A percentile compares a stretch with the other conserved stretches of the same genome.
These are phyloP conservation scores for Pseudolaguvia tuberculata DNA, from an alignment of 2,113 vertebrate genomes.

Conservation along the genomic window DNA sequence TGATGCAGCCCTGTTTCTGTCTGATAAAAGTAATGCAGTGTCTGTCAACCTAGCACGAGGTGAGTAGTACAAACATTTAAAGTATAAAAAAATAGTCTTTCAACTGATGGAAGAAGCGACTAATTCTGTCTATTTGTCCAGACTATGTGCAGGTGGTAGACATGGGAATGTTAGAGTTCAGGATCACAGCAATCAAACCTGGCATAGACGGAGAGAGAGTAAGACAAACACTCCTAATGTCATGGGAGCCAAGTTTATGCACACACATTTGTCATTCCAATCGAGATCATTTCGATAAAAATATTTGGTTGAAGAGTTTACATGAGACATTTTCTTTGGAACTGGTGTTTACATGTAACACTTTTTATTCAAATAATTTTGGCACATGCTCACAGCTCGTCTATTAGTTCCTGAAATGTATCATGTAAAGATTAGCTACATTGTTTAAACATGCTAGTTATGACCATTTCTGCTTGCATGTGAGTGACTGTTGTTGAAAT, in stretches of 20 bases:
- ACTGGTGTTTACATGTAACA: no score
- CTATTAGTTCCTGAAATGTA: no score
- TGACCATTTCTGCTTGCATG: no score
- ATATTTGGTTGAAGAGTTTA: no score
- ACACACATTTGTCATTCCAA: no score
- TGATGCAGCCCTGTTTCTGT: constrained; percentile 89
- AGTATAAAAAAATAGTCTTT: background rate
- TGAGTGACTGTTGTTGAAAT: no score
- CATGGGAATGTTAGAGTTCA: constrained; percentile 91
- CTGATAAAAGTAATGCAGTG: constrained; percentile 87
- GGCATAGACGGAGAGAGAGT: constrained; percentile 79
- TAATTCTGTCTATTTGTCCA: constrained; percentile 52
- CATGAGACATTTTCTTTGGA: no score
- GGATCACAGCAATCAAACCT: constrained; percentile 86
- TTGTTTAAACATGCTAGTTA: no score
- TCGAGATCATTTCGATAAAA: no score
- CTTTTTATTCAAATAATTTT: no score
- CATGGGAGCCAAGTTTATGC: background rate
- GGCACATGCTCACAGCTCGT: no score
- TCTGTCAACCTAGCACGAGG: constrained; percentile 83
- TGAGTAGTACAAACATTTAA: constrained; percentile 57
- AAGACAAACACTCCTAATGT: constrained; percentile 44
- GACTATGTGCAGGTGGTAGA: constrained; percentile 97
- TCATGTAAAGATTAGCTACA: no score
- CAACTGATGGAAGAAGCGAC: background rate